Evolutionary conservation across 2,888 invertebrate species (phyloP), one percentile per base, ranked within the genome.

Genomic region (Sturmia bella): DNA sequence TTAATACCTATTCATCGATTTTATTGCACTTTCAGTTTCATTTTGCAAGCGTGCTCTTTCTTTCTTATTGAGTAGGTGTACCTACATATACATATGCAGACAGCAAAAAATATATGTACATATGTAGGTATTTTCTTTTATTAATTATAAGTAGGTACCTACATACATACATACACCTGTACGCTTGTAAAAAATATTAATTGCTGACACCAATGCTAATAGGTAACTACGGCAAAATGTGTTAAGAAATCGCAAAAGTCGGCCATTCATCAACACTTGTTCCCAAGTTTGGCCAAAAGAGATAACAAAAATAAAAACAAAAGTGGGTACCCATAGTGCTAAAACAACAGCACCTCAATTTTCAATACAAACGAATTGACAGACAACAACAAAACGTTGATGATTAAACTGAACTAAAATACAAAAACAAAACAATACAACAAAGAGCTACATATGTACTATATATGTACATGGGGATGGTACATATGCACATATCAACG

Each of bases 171-270:
- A 9, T 13, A 39, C 19, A 19, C 3, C 11, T 27, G 27, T 41
- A 3, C 24, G n/a, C 11, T 4, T 43, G 2, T 32, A 59, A 66
- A 17, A 50, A 32, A 52, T 19, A 32, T 32, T 17, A 45, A 37
- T 45, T 37, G 48, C 24, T 66, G 39, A 63, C 39, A 64, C 32
- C 2, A 39, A 13, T 19, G 21, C 57, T 41, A 32, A 19, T 48
- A 39, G 27, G 27, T 27, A 27, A 41, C 9, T 2, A 41, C n/a
- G 17, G 9, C 21, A 56, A 50, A 50, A 68, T 57, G 41, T 68
- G 52, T 76, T 52, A 43, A 76, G 45, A 27, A 69, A 24, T 50
- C 63, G 69, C 61, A 70, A 63, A 69, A 69, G 12, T 13, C 43
- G 52, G 9, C 17, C 61, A 54, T 61, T 21, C 37, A 45, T 21